Conservation (phyloP, 2,888 invertebrate species). For the Platypus cylindrus region DNA sequence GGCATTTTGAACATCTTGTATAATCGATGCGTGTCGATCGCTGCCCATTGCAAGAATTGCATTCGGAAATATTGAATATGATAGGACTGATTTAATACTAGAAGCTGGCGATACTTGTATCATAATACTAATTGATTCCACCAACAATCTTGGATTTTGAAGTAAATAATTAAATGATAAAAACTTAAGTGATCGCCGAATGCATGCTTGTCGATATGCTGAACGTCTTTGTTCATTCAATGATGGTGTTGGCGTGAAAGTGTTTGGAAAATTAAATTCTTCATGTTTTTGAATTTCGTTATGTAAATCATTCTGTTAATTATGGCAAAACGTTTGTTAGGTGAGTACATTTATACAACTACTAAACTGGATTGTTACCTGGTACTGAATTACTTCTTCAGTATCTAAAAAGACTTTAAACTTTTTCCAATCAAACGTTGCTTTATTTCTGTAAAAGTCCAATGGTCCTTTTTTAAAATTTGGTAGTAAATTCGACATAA, state of each 20-base stretch:
- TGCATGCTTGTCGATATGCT: conserved; percentile 46
- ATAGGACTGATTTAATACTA: conserved; percentile 52
- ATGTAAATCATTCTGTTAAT: conserved; percentile 25
- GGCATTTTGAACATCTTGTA: conserved; percentile 34
- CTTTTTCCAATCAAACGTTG: conserved; percentile 57
- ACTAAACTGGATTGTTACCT: conserved; percentile 32
- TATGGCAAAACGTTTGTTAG: no score
- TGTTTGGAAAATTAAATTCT: conserved; percentile 19
- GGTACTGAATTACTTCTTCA: conserved; percentile 39
- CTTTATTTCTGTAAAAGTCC: conserved; percentile 47
- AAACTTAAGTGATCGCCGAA: conserved; percentile 52
- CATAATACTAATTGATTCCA: conserved; percentile 41
- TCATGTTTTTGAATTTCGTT: conserved; percentile 22
- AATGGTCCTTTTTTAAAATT: conserved; percentile 52
- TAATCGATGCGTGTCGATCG: conserved; percentile 44
- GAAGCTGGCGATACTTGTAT: conserved; percentile 49
- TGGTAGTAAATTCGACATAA: conserved; percentile 39
- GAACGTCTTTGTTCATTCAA: conserved; percentile 38
- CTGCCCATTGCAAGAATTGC: conserved; percentile 53
- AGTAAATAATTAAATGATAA: conserved; percentile 42
- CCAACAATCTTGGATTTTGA: conserved; percentile 34
- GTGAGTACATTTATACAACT: conserved; percentile 2
- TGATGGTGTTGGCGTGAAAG: conserved; percentile 6
- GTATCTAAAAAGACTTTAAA: conserved; percentile 40
- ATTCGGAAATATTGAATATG: conserved; percentile 50